A percentile compares a stretch with the other conserved stretches of the same genome.
These are phyloP conservation scores for Calliopsis andreniformis DNA, from an alignment of 1,140 invertebrate genomes.

Conservation along the genomic window DNA sequence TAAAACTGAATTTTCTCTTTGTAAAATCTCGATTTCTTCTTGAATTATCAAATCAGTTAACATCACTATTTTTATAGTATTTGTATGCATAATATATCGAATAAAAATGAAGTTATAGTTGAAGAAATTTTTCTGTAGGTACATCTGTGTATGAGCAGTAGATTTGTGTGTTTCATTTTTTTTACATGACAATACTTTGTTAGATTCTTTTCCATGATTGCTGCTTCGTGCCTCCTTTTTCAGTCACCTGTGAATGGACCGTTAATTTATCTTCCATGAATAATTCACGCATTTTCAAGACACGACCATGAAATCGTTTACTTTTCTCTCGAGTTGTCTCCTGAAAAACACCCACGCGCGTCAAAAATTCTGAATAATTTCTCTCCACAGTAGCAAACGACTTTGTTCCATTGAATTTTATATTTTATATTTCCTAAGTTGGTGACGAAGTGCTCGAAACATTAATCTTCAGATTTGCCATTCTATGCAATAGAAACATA, in stretches of 20 bases:
- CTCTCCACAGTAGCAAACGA: not conserved
- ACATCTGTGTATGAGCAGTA: too few species aligned
- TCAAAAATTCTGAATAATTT: not conserved
- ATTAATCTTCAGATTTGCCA: conserved; percentile 41
- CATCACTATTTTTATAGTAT: too few species aligned
- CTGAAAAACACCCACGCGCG: not conserved
- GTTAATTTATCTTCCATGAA: conserved; percentile 10
- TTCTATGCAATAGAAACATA: not conserved
- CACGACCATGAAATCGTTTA: not conserved
- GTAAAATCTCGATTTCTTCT: too few species aligned
- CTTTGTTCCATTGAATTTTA: not conserved
- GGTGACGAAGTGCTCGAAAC: not conserved
- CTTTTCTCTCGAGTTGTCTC: not conserved
- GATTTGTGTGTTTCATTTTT: too few species aligned
- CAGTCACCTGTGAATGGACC: not conserved
- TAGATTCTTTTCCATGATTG: not conserved
- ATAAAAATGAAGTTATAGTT: too few species aligned
- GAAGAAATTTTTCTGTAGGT: too few species aligned
- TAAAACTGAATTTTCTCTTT: too few species aligned
- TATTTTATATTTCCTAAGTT: not conserved
- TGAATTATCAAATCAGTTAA: too few species aligned
- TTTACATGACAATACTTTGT: conserved; percentile 25
- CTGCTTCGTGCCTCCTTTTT: not conserved
- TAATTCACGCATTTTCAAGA: not conserved
- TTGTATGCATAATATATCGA: too few species aligned